These are phyloP conservation scores for Drepana arcuata DNA, from an alignment of 1,140 invertebrate species.

Conservation along the genomic window DNA sequence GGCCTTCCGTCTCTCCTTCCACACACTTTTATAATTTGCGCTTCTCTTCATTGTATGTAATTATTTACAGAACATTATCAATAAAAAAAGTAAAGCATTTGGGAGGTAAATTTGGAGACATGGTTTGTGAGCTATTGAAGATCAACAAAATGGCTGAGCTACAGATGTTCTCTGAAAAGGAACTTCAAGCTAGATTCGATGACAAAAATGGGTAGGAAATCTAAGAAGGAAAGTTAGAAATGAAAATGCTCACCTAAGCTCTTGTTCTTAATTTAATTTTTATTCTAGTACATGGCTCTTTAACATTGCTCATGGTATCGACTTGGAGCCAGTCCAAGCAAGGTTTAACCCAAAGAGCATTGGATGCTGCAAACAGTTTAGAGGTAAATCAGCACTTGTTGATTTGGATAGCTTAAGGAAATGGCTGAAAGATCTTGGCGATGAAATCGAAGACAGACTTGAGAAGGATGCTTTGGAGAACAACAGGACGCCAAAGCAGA, in stretches of 20 bases:
- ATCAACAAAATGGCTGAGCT: slow-evolving; percentile 88
- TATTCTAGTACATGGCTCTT: slow-evolving; percentile 84
- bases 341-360: slow-evolving; percentile 93
- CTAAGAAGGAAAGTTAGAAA: too few species aligned
- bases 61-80: slow-evolving; percentile 74
- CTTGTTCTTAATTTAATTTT: too few species aligned
- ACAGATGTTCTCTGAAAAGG: slow-evolving; percentile 76
- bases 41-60: too few species aligned
- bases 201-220: slow-evolving; percentile 87
- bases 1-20: too few species aligned
- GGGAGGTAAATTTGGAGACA: slow-evolving; percentile 91
- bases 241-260: too few species aligned
- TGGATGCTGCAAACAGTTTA: slow-evolving; percentile 95
- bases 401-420: slow-evolving; percentile 81
- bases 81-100: slow-evolving; percentile 87
- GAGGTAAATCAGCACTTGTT: slow-evolving; percentile 83
- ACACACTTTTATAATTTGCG: too few species aligned
- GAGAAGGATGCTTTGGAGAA: slow-evolving; percentile 84
- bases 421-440: slow-evolving; percentile 86
- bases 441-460: slow-evolving; percentile 89
- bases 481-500: slow-evolving; percentile 77
- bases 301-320: slow-evolving; percentile 89
- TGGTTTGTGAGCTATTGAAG: slow-evolving; percentile 79
- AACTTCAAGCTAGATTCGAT: slow-evolving; percentile 83
- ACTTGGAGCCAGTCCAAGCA: slow-evolving; percentile 87